Evolutionary conservation across 2,797 vertebrate species (phyloP).

Genomic region (Melanitta fusca): DNA sequence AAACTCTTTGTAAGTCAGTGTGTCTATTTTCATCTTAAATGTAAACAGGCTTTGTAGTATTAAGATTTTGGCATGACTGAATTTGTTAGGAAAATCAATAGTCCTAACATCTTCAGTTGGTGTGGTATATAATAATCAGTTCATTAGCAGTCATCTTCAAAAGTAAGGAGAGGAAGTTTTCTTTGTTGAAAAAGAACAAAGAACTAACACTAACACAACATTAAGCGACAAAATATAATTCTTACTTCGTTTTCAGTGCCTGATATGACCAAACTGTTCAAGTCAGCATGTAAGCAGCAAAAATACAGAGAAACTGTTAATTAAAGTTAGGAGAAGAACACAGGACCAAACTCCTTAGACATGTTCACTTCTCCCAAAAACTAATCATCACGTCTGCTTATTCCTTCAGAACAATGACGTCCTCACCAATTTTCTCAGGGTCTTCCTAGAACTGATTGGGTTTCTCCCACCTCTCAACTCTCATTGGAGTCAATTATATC

Average conservation of each 20-base stretch:
- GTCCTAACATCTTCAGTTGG: neutral
- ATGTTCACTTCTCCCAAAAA: accelerated
- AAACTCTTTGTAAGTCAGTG: neutral
- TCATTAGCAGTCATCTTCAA: neutral
- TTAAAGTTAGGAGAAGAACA: neutral
- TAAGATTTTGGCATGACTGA: neutral
- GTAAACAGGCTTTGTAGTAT: neutral
- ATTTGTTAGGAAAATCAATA: neutral
- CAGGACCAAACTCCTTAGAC: neutral
- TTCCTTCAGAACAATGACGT: accelerated
- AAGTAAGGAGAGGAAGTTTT: neutral
- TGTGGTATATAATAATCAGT: neutral
- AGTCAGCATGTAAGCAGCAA: neutral
- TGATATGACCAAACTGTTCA: neutral
- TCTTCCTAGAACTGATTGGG: neutral
- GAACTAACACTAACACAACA: neutral
- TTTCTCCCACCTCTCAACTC: neutral
- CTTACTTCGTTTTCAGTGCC: neutral
- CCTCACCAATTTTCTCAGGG: neutral
- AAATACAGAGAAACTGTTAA: neutral
- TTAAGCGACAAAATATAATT: neutral
- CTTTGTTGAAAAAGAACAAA: neutral
- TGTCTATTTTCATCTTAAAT: neutral
- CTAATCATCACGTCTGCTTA: neutral
- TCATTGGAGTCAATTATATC: accelerated